These are phyloP conservation scores for Thereva unica DNA, from an alignment of 2,888 invertebrate species.

Conservation along the genomic window DNA sequence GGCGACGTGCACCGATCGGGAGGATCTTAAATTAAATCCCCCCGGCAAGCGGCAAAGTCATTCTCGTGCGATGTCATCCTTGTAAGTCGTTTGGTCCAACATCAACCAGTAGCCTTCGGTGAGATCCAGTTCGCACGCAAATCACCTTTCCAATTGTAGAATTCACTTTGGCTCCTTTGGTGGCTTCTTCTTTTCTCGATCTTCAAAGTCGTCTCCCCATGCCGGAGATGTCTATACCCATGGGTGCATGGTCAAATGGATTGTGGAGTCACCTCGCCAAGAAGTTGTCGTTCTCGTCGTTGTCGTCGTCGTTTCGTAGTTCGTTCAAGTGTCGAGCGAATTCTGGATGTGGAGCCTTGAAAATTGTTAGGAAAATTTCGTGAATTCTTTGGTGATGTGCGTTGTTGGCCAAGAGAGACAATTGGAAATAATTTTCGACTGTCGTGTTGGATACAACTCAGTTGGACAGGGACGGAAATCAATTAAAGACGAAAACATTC, in stretches of 20 bases:
- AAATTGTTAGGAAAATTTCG: constrained; percentile 31
- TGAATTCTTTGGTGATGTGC: constrained; percentile 22
- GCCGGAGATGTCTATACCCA: background rate
- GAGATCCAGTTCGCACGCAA: constrained; percentile 25
- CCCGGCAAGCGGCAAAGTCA: constrained; percentile 10
- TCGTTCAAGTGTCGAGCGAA: constrained; percentile 13
- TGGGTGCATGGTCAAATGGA: background rate
- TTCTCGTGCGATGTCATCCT: constrained; percentile 33
- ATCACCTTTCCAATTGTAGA: constrained; percentile 11
- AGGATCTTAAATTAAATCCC: constrained; percentile 32
- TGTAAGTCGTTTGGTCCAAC: constrained; percentile 24
- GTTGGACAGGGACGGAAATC: constrained; percentile 30
- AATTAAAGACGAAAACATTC: constrained; percentile 35
- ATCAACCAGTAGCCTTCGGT: constrained; percentile 5
- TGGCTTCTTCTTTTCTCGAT: background rate
- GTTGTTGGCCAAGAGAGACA: constrained; percentile 20
- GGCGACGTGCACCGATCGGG: background rate
- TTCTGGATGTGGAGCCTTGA: constrained; percentile 8
- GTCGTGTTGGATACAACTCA: constrained; percentile 33
- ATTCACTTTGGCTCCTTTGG: background rate
- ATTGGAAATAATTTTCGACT: constrained; percentile 35
- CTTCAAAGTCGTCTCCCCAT: constrained; percentile 18
- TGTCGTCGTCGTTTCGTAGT: background rate
- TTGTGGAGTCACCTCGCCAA: background rate
- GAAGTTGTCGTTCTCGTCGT: background rate